Percentiles rank a stretch among this genome's conserved stretches.
Evolutionary conservation across 2,888 invertebrate genomes (phyloP).

Genomic region (Parnassius smintheus): DNA sequence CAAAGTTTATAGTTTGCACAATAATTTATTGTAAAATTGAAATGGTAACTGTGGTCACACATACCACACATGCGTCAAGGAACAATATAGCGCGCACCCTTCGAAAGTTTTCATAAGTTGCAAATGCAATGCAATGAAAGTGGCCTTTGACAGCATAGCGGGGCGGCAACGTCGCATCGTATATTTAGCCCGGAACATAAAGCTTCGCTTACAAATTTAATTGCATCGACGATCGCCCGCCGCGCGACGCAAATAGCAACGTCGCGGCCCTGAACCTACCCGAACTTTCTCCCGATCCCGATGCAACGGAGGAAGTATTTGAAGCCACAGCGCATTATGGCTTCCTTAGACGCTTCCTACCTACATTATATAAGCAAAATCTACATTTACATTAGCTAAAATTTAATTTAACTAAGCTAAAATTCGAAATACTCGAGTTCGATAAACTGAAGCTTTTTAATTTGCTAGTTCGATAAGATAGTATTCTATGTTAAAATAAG

Average conservation of each 20-base stretch:
- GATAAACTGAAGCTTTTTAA: too few species aligned
- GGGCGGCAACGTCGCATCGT: slow-evolving; percentile 60
- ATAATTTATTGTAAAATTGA: neutral
- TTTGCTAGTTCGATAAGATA: too few species aligned
- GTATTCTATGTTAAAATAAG: too few species aligned
- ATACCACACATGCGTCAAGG: neutral
- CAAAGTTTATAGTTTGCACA: neutral
- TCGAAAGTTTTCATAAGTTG: slow-evolving; percentile 35
- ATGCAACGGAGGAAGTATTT: slow-evolving; percentile 19
- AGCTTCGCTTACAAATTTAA: slow-evolving; percentile 77
- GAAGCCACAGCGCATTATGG: slow-evolving; percentile 4
- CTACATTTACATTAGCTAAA: too few species aligned
- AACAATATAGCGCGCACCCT: slow-evolving; percentile 34
- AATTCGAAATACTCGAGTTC: too few species aligned
- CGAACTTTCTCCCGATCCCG: slow-evolving; percentile 67
- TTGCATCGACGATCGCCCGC: slow-evolving; percentile 78
- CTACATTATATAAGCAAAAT: too few species aligned
- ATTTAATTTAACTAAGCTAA: too few species aligned
- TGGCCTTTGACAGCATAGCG: slow-evolving; percentile 43
- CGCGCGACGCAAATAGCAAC: slow-evolving; percentile 72
- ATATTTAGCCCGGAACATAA: slow-evolving; percentile 72
- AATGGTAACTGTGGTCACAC: neutral
- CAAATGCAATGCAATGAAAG: slow-evolving; percentile 46
- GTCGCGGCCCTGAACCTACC: slow-evolving; percentile 76
- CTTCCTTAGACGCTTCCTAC: slow-evolving; percentile 3